phyloP scores from a whole-genome alignment of 2,888 invertebrate genomes.

The Cyclophora punctaria region DNA sequence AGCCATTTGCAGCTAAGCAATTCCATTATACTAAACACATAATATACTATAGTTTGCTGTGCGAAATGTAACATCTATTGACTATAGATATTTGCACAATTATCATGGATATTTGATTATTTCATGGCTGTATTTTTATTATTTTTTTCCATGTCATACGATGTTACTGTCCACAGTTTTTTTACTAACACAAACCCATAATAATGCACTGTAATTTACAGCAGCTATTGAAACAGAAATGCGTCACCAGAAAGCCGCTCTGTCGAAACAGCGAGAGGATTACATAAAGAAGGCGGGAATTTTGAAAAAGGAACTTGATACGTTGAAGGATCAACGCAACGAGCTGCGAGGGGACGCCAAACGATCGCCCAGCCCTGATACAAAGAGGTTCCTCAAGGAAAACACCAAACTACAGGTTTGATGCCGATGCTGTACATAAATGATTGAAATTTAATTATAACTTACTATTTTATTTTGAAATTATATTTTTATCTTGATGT shows the following conservation, averaged over 20 bases:
- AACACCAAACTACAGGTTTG: slow-evolving; percentile 89
- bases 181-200: background rate
- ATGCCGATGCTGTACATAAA: slow-evolving; percentile 7
- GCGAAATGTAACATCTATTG: slow-evolving; percentile 21
- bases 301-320: slow-evolving; percentile 85
- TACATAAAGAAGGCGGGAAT: slow-evolving; percentile 84
- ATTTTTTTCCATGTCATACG: slow-evolving; percentile 13
- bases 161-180: slow-evolving; percentile 20
- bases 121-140: background rate
- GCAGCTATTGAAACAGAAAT: slow-evolving; percentile 86
- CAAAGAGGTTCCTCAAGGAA: slow-evolving; percentile 85
- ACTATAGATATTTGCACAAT: background rate
- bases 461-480: slow-evolving; percentile 2
- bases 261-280: slow-evolving; percentile 86
- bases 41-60: slow-evolving; percentile 15
- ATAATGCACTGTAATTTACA: slow-evolving; percentile 25
- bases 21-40: slow-evolving; percentile 8
- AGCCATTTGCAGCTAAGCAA: slow-evolving; percentile 13
- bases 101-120: too few species aligned
- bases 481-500: background rate
- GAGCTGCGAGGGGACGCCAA: slow-evolving; percentile 81
- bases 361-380: slow-evolving; percentile 83
- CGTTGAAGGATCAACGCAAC: slow-evolving; percentile 84
- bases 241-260: slow-evolving; percentile 86
- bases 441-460: slow-evolving; percentile 7